Conservation (phyloP, 2,888 invertebrate species). For the Epinotia ramella region DNA sequence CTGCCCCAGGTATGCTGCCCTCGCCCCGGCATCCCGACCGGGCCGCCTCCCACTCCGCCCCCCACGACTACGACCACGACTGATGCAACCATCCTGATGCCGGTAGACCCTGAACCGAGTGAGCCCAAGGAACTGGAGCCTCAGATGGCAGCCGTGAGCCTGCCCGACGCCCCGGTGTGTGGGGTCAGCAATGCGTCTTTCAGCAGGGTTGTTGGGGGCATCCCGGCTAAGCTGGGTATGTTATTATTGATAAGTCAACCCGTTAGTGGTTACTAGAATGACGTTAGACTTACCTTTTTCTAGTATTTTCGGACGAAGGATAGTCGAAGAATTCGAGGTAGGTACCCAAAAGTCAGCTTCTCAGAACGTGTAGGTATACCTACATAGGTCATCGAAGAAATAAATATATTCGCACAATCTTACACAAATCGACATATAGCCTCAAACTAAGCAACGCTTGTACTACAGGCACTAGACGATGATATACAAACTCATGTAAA, state of each 20-base stretch:
- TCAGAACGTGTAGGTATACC: too few relatives aligned
- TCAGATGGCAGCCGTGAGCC: conserved; percentile 54
- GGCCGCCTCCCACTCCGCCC: conserved; percentile 46
- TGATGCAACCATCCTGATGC: conserved; percentile 1
- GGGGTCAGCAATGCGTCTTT: conserved; percentile 81
- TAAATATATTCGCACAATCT: too few relatives aligned
- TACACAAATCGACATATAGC: too few relatives aligned
- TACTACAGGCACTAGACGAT: too few relatives aligned
- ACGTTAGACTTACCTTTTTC: too few relatives aligned
- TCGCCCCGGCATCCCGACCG: conserved; percentile 32
- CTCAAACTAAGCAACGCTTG: too few relatives aligned
- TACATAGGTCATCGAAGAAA: too few relatives aligned
- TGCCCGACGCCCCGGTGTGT: conserved; percentile 75
- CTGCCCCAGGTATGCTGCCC: conserved; percentile 52
- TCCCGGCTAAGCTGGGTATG: conserved; percentile 83
- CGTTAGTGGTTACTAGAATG: too few relatives aligned
- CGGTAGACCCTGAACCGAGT: conserved; percentile 38
- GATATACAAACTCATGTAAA: too few relatives aligned
- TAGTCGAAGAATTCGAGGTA: too few relatives aligned
- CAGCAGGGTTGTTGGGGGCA: conserved; percentile 87
- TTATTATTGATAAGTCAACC: neutral
- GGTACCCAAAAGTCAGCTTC: too few relatives aligned
- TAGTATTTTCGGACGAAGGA: too few relatives aligned
- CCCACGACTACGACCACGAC: conserved; percentile 51
- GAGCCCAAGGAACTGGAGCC: conserved; percentile 46